Percentiles rank a stretch among this genome's conserved stretches.
Conservation (phyloP, 2,797 vertebrate species). For the Miichthys miiuy region DNA sequence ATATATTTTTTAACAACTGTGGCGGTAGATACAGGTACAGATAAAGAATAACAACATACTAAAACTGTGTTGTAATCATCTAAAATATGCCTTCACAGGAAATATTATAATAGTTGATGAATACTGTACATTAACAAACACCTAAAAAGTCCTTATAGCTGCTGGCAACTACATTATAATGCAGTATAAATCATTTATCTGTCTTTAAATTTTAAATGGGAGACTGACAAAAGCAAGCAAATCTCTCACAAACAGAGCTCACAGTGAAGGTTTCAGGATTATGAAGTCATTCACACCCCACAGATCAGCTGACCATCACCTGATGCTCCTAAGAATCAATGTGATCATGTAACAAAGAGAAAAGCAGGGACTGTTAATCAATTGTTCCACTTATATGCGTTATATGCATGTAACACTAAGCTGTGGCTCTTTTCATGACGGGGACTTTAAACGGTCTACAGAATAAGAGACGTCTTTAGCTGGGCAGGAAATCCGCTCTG, state of each 20-base stretch:
- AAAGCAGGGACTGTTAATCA: background rate
- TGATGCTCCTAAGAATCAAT: background rate
- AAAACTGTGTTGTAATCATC: background rate
- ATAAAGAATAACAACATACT: background rate
- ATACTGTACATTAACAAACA: background rate
- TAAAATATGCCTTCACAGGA: background rate
- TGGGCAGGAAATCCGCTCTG: constrained; percentile 7
- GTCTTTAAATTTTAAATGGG: background rate
- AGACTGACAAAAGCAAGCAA: background rate
- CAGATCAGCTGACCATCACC: background rate
- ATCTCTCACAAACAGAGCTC: background rate
- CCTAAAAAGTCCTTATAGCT: background rate
- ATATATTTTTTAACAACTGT: background rate
- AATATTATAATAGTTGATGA: background rate
- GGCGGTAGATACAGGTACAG: background rate
- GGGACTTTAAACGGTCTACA: constrained; percentile 24
- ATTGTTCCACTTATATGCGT: background rate
- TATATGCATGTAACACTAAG: background rate
- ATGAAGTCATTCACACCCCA: background rate
- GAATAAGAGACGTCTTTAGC: constrained; percentile 14
- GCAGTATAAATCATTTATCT: background rate
- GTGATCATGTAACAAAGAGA: background rate
- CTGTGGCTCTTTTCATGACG: constrained; percentile 10
- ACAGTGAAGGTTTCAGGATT: background rate
- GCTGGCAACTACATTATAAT: background rate